phyloP scores from a whole-genome alignment of 2,888 invertebrate species.

The Empis livida region DNA sequence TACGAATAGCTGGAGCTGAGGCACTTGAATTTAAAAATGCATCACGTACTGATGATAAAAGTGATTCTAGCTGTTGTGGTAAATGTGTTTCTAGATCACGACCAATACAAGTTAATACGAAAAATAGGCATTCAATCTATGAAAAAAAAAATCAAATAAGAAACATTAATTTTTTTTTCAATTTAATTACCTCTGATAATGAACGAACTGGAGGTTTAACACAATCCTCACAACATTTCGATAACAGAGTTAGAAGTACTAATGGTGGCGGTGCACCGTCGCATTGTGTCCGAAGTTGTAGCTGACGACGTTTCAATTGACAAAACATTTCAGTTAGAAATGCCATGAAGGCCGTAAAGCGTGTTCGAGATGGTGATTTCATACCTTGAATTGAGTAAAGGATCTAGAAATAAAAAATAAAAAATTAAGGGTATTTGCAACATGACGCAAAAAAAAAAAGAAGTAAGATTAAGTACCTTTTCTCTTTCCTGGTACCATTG shows the following conservation, averaged over 20 bases:
- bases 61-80: constrained; percentile 64
- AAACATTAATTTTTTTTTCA: neutral
- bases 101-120: constrained; percentile 77
- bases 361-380: constrained; percentile 48
- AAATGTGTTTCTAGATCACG: constrained; percentile 73
- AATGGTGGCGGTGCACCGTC: constrained; percentile 53
- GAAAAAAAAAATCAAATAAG: constrained; percentile 8
- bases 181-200: constrained; percentile 63
- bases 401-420: constrained; percentile 18
- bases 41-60: constrained; percentile 69
- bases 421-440: neutral
- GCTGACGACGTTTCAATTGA: constrained; percentile 58
- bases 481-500: constrained; percentile 81
- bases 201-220: constrained; percentile 71
- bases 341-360: constrained; percentile 73
- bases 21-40: constrained; percentile 65
- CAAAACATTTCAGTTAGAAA: constrained; percentile 85
- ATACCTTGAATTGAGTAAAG: constrained; percentile 34
- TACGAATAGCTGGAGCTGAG: constrained; percentile 62
- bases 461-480: constrained; percentile 40
- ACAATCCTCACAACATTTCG: constrained; percentile 82
- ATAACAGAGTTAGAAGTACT: constrained; percentile 67
- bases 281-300: constrained; percentile 42
- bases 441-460: no score
- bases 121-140: constrained; percentile 79